Base-by-base conservation (phyloP, 2,888 invertebrate genomes). In the Atherix ibis region DNA sequence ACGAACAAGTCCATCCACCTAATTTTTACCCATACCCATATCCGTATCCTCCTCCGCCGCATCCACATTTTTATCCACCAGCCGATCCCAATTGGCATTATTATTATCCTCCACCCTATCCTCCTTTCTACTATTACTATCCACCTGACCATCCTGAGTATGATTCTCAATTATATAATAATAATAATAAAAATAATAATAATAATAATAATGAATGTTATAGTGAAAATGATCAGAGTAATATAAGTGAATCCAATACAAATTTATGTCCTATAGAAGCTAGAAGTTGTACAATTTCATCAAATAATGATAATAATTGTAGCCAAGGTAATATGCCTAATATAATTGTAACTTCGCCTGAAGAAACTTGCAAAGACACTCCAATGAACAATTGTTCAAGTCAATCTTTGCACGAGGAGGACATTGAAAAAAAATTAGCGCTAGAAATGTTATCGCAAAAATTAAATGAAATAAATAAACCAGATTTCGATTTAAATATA, bases 281-380 rank as follows among this genome's bases (percentile, higher is more conserved):
- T n/a, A n/a, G n/a, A n/a, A n/a, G n/a, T n/a, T n/a, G n/a, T n/a
- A n/a, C n/a, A n/a, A n/a, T n/a, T n/a, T n/a, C n/a, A n/a, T n/a
- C n/a, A n/a, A n/a, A n/a, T n/a, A n/a, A n/a, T n/a, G n/a, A n/a
- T n/a, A n/a, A n/a, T n/a, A n/a, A n/a, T n/a, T n/a, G 17, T 30
- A 12, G 27, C 19, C 34, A 17, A n/a, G 15, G 28, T 18, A 17
- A 31, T 14, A 24, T 56, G 9, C 58, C 56, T 19, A 53, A 56
- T 39, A 60, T 58, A 24, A 56, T 58, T 18, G 54, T 57, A 17
- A 59, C 56, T 1, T 55, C 52, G 42, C 49, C 50, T 19, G 54
- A 61, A 42, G 56, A 59, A 34, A 10, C 14, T 13, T 28, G 12
- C 5, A 10, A 9, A 5, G 26, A 26, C n/a, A 13, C 26, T 2